Percentiles rank a stretch among this genome's conserved stretches.
Evolutionary conservation across 2,113 vertebrate species (phyloP).

Genomic region (Megaceryle torquata): DNA sequence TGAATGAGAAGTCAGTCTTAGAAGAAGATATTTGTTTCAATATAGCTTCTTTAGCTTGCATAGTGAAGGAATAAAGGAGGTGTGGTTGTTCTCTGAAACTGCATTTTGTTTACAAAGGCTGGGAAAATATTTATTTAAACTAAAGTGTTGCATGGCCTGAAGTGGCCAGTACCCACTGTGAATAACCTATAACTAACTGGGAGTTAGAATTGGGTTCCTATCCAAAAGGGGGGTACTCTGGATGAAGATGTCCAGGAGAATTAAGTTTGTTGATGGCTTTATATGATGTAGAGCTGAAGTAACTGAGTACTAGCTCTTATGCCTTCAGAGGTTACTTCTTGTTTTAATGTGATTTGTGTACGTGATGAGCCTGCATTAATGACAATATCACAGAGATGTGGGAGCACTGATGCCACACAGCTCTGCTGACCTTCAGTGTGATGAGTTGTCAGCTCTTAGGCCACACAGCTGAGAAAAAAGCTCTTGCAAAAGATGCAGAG

Average conservation of each 20-base stretch:
- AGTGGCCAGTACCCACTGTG: neutral
- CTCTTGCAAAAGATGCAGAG: neutral
- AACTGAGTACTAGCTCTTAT: neutral
- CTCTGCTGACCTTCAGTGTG: neutral
- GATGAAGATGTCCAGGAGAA: neutral
- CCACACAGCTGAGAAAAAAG: neutral
- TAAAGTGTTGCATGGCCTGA: neutral
- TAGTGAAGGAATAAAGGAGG: neutral
- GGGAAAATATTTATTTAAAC: neutral
- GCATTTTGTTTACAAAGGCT: neutral
- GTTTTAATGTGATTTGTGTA: neutral
- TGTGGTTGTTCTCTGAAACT: neutral
- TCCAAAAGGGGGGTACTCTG: neutral
- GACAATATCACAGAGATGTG: accelerated
- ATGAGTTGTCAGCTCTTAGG: neutral
- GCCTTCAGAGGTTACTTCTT: neutral
- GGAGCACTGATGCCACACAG: neutral
- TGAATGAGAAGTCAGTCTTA: neutral
- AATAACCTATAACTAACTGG: neutral
- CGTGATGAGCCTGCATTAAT: neutral
- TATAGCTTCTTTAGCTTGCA: neutral
- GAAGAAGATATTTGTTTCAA: neutral
- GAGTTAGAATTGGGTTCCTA: neutral
- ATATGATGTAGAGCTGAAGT: neutral
- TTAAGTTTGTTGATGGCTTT: neutral